Conservation (phyloP, 2,797 vertebrate species). For the Phaenicophaeus curvirostris region DNA sequence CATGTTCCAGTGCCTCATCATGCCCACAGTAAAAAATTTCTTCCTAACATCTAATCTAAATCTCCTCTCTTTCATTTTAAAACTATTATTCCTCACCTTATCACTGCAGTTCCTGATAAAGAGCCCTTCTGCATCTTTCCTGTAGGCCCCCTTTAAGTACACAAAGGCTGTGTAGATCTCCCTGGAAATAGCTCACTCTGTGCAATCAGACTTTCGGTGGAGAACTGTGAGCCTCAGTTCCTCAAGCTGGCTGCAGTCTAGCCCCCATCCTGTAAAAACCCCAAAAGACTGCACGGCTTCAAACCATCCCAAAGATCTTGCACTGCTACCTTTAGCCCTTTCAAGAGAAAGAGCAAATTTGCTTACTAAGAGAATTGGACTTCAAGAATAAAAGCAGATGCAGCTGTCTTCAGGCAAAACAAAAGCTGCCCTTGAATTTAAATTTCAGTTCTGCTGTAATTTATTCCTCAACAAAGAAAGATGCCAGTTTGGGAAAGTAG, state of each 20-base stretch:
- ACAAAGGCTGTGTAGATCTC: too few species aligned
- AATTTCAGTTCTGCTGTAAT: slow-evolving; percentile 56
- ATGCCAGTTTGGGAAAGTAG: slow-evolving; percentile 59
- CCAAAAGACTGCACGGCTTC: background rate
- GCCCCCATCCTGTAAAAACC: background rate
- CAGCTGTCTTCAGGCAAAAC: slow-evolving; percentile 66
- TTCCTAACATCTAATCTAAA: too few species aligned
- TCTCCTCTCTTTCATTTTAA: too few species aligned
- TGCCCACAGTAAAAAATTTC: too few species aligned
- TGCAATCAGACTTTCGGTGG: background rate
- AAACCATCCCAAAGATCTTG: background rate
- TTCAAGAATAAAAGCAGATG: slow-evolving; percentile 59
- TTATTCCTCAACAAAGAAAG: slow-evolving; percentile 44
- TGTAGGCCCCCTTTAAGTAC: too few species aligned
- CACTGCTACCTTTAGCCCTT: slow-evolving; percentile 38
- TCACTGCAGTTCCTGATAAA: too few species aligned
- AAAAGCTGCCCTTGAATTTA: slow-evolving; percentile 64
- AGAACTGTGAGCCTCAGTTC: background rate
- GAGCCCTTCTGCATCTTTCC: too few species aligned
- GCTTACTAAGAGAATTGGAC: slow-evolving; percentile 57
- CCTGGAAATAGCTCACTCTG: background rate
- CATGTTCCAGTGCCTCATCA: too few species aligned
- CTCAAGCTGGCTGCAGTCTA: background rate
- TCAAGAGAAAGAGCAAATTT: slow-evolving; percentile 22
- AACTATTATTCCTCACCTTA: too few species aligned